Evolutionary conservation across 2,888 invertebrate species (phyloP).

Genomic region (Suillia variegata): DNA sequence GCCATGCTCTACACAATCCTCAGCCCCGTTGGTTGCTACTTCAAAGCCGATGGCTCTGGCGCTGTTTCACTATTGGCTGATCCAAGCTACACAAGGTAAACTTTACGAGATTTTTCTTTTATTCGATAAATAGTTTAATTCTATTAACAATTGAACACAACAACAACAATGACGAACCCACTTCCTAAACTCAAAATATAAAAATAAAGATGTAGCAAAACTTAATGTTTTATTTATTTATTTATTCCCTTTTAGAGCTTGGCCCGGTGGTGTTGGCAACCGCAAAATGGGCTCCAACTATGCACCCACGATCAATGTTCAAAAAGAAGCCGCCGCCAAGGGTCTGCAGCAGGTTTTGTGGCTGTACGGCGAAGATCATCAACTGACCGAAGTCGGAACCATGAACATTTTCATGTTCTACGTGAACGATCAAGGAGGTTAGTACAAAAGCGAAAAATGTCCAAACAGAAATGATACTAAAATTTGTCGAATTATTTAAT

Average conservation of each 20-base stretch:
- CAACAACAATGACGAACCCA: too few relatives aligned
- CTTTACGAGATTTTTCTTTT: not conserved
- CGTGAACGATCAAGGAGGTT: slow-evolving; percentile 89
- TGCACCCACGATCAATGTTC: slow-evolving; percentile 83
- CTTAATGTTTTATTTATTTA: not conserved
- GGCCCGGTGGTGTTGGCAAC: slow-evolving; percentile 94
- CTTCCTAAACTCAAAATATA: too few relatives aligned
- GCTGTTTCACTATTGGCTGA: slow-evolving; percentile 91
- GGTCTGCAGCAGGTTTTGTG: slow-evolving; percentile 95
- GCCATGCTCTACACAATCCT: slow-evolving; percentile 90
- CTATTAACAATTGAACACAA: not conserved
- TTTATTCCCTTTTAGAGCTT: too few relatives aligned
- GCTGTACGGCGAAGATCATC: slow-evolving; percentile 92
- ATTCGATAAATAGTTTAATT: not conserved
- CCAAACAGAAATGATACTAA: not conserved
- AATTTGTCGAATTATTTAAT: not conserved
- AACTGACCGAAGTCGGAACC: slow-evolving; percentile 96
- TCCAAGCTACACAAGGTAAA: slow-evolving; percentile 73
- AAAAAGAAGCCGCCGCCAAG: slow-evolving; percentile 74
- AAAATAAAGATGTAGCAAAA: not conserved
- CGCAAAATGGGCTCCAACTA: slow-evolving; percentile 96
- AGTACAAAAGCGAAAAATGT: slow-evolving; percentile 33
- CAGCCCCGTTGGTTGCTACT: slow-evolving; percentile 94
- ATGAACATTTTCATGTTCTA: slow-evolving; percentile 96
- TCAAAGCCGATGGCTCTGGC: slow-evolving; percentile 68